Conservation (phyloP, 2,888 invertebrate genomes). For the Drosophila multiciliata region DNA sequence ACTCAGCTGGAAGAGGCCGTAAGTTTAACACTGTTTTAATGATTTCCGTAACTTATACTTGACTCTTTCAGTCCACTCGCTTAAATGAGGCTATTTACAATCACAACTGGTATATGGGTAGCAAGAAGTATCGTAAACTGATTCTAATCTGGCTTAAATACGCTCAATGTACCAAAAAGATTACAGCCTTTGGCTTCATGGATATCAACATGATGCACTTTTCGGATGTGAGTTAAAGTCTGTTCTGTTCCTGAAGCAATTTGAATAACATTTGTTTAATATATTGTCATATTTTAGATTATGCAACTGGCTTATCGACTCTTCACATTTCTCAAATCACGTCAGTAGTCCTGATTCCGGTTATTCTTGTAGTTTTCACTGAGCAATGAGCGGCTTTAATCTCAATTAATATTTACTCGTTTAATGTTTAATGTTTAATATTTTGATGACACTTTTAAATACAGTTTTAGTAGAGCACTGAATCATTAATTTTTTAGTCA, state of each 20-base stretch:
- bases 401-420: not conserved
- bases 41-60: not conserved
- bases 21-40: conserved; percentile 10
- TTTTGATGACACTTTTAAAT: not conserved
- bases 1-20: conserved; percentile 62
- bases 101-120: conserved; percentile 63
- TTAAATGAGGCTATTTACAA: conserved; percentile 36
- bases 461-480: not conserved
- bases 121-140: conserved; percentile 44
- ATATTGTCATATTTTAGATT: conserved; percentile 35
- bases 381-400: not conserved
- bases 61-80: conserved; percentile 35
- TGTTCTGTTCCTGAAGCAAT: rapidly evolving
- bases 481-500: too few species aligned
- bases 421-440: not conserved
- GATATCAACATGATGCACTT: conserved; percentile 66
- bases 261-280: not conserved
- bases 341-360: not conserved
- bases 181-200: conserved; percentile 51
- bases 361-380: not conserved
- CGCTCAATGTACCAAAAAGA: conserved; percentile 34
- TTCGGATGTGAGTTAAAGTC: conserved; percentile 45
- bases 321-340: conserved; percentile 63
- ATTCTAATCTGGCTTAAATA: conserved; percentile 58
- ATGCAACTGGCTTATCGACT: conserved; percentile 62